Percentiles rank a stretch among this genome's conserved stretches.
These are phyloP conservation scores for Lordiphosa stackelbergi DNA, from an alignment of 1,140 invertebrate species.

Conservation along the genomic window DNA sequence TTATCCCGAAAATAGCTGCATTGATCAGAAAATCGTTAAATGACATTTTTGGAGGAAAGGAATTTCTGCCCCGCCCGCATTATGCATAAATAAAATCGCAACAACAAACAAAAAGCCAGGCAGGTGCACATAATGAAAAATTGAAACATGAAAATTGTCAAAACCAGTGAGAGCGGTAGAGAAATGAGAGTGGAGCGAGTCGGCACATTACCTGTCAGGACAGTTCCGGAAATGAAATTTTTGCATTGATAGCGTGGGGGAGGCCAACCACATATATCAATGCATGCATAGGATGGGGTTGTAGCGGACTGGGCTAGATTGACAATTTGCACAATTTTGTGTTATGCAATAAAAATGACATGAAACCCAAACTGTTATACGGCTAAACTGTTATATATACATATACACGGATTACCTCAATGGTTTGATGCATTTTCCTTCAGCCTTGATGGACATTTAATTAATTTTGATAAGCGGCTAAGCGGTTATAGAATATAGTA, in stretches of 20 bases:
- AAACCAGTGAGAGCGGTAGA: constrained; percentile 50
- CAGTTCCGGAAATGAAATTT: constrained; percentile 66
- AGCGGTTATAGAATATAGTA: constrained; percentile 8
- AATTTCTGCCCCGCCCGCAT: constrained; percentile 27
- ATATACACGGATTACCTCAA: constrained; percentile 16
- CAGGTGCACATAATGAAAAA: constrained; percentile 64
- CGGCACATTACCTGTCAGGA: constrained; percentile 55
- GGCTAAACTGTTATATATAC: constrained; percentile 32
- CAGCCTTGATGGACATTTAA: constrained; percentile 37
- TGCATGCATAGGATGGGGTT: constrained; percentile 27
- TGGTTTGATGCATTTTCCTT: constrained; percentile 24
- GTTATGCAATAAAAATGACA: constrained; percentile 69
- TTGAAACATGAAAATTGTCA: constrained; percentile 75
- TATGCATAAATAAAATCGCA: constrained; percentile 68
- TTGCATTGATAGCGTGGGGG: constrained; percentile 50
- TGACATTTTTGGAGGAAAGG: constrained; percentile 19
- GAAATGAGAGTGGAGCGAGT: too few relatives aligned
- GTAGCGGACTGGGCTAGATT: constrained; percentile 27
- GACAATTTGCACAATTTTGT: constrained; percentile 71
- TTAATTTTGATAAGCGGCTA: constrained; percentile 54
- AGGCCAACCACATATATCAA: constrained; percentile 32
- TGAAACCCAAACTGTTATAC: constrained; percentile 34
- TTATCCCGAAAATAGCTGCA: constrained; percentile 5
- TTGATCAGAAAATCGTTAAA: constrained; percentile 46
- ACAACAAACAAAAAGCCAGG: constrained; percentile 18